These are phyloP conservation scores for Morus bassanus DNA, from an alignment of 2,797 vertebrate genomes.

Conservation along the genomic window DNA sequence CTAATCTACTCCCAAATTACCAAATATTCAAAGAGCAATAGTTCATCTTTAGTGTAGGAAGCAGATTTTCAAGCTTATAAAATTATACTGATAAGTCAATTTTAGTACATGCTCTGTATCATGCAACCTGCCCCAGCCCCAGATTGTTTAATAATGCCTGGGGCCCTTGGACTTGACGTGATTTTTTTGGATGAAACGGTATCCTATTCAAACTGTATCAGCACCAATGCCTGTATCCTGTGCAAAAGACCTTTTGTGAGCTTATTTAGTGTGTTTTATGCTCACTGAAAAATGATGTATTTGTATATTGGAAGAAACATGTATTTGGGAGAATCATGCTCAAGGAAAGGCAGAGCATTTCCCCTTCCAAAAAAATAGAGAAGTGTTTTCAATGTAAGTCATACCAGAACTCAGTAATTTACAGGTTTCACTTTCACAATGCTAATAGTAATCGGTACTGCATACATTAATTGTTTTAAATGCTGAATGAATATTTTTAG, in stretches of 20 bases:
- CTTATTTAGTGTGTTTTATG: neutral
- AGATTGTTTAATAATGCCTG: neutral
- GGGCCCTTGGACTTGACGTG: neutral
- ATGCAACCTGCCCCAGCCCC: neutral
- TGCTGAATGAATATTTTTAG: neutral
- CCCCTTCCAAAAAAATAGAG: neutral
- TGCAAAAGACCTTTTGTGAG: neutral
- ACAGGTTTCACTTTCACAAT: neutral
- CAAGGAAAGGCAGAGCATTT: neutral
- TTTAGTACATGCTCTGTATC: neutral
- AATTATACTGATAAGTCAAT: slow-evolving; percentile 20
- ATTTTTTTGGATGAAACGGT: neutral
- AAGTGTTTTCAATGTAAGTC: neutral
- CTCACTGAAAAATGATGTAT: neutral
- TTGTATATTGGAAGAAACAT: neutral
- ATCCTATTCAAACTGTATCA: neutral
- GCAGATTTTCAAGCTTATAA: neutral
- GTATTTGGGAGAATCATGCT: neutral
- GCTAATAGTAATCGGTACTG: neutral
- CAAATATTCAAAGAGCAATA: slow-evolving; percentile 1
- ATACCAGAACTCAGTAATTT: neutral
- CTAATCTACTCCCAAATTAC: neutral
- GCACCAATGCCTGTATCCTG: neutral
- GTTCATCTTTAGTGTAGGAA: neutral
- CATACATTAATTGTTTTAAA: neutral